These are phyloP conservation scores for Musca domestica DNA, from an alignment of 1,140 invertebrate species.

Conservation along the genomic window DNA sequence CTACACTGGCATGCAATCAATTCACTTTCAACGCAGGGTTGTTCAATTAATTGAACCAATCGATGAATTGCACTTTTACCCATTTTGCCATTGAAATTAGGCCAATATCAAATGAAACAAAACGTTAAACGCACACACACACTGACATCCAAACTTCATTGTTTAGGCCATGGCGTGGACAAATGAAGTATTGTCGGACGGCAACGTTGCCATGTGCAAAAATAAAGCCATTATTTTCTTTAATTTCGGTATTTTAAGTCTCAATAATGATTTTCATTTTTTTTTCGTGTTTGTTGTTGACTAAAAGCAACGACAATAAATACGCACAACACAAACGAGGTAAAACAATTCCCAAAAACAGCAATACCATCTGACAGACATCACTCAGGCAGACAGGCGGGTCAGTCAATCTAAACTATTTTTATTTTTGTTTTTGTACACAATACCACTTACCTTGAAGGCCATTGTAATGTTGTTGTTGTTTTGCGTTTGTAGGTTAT, in stretches of 20 bases:
- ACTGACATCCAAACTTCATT: not conserved
- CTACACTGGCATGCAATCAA: not conserved
- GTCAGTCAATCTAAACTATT: conserved; percentile 31
- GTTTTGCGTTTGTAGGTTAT: too few species aligned
- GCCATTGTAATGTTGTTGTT: conserved; percentile 36
- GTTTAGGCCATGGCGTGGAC: not conserved
- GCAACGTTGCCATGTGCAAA: conserved; percentile 6
- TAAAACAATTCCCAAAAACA: too few species aligned
- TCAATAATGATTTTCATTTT: not conserved
- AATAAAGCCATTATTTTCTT: not conserved
- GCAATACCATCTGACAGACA: not conserved
- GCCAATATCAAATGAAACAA: conserved; percentile 12
- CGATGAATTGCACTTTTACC: conserved; percentile 15
- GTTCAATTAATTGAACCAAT: not conserved
- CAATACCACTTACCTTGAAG: conserved; percentile 50
- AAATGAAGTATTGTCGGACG: too few species aligned
- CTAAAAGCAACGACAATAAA: not conserved
- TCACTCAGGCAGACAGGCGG: conserved; percentile 37
- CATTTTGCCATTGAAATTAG: not conserved
- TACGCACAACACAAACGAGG: not conserved
- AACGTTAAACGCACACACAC: not conserved
- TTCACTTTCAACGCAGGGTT: not conserved
- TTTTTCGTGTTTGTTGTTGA: too few species aligned
- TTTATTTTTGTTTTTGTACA: not conserved
- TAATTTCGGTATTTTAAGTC: too few species aligned